Percentiles rank a stretch among this genome's conserved stretches.
Conservation (phyloP, 1,140 invertebrate genomes). For the Drosophila suzukii region DNA sequence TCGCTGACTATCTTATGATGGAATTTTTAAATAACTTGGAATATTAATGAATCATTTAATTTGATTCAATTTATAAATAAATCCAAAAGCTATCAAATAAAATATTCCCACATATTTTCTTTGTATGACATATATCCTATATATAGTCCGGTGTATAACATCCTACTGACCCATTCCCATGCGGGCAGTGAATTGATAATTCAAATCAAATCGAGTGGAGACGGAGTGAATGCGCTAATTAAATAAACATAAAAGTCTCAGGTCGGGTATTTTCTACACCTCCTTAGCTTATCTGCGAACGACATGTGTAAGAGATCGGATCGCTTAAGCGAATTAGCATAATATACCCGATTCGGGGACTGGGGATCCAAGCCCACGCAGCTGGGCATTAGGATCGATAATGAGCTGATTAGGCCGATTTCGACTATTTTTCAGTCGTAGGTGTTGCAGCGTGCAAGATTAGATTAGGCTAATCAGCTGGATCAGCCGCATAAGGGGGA, state of each 20-base stretch:
- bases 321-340: conserved; percentile 50
- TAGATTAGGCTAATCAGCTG: conserved; percentile 78
- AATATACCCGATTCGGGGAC: conserved; percentile 24
- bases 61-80: no score
- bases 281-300: conserved; percentile 73
- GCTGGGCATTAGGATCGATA: conserved; percentile 50
- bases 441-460: conserved; percentile 76
- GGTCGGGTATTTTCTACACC: conserved; percentile 71
- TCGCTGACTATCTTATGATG: no score
- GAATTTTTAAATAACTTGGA: no score
- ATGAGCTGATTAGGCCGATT: conserved; percentile 58
- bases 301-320: conserved; percentile 63
- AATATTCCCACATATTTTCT: conserved; percentile 8
- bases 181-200: conserved; percentile 63
- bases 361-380: conserved; percentile 50
- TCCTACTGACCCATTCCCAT: conserved; percentile 30
- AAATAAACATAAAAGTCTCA: conserved; percentile 74
- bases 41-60: no score
- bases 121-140: conserved; percentile 25
- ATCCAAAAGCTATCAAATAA: neutral
- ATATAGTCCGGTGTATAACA: conserved; percentile 22
- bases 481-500: conserved; percentile 37
- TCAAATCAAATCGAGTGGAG: conserved; percentile 28
- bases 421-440: conserved; percentile 42
- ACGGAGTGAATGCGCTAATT: conserved; percentile 70